A percentile compares a stretch with the other conserved stretches of the same genome.
These are phyloP conservation scores for Sebastes glaucus DNA, from an alignment of 2,797 vertebrate genomes.

Conservation along the genomic window DNA sequence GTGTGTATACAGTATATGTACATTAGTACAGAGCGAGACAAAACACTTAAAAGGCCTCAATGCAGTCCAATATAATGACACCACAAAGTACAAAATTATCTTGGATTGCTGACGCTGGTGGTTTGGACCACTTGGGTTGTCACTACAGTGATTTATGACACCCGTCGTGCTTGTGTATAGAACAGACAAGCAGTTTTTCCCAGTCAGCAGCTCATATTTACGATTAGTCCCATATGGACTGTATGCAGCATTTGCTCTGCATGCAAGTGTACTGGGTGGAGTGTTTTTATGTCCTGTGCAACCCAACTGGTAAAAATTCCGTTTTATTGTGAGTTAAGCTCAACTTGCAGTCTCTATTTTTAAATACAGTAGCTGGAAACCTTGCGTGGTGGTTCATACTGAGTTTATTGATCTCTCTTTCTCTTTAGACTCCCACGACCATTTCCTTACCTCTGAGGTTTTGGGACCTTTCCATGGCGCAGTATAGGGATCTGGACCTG, in stretches of 20 bases:
- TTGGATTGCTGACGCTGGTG: not conserved
- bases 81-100: not conserved
- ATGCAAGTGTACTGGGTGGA: not conserved
- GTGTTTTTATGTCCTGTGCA: slow-evolving; percentile 16
- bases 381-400: not conserved
- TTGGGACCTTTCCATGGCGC: slow-evolving; percentile 58
- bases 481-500: slow-evolving; percentile 63
- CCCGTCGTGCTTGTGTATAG: not conserved
- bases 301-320: not conserved
- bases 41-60: not conserved
- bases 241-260: slow-evolving; percentile 16
- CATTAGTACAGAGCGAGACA: not conserved
- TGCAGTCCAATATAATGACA: not conserved
- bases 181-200: slow-evolving; percentile 24
- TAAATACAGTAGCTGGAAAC: not conserved
- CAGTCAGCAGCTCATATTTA: slow-evolving; percentile 35
- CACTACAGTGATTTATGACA: slow-evolving; percentile 28
- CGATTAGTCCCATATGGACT: slow-evolving; percentile 30
- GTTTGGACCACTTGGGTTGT: slow-evolving; percentile 14
- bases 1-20: not conserved
- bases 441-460: slow-evolving; percentile 72
- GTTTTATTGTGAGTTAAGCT: not conserved
- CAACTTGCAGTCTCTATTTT: slow-evolving; percentile 27
- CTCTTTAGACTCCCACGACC: slow-evolving; percentile 54
- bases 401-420: slow-evolving; percentile 25